Base-by-base conservation (phyloP, 2,797 vertebrate genomes). In the Sebastes goodei region DNA sequence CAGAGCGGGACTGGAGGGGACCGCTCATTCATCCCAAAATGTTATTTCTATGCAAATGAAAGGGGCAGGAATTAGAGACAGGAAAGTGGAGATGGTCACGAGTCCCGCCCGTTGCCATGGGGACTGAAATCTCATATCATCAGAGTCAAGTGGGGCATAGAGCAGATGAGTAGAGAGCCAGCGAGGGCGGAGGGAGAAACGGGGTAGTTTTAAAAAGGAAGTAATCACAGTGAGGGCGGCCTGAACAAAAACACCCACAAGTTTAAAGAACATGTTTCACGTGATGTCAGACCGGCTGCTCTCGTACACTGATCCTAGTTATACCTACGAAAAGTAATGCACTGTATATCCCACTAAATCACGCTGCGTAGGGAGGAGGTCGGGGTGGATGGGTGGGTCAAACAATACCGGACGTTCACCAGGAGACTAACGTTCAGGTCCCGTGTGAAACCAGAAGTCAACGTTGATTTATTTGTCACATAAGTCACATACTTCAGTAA, bases 11-110 rank as follows among this genome's bases (percentile, higher is more conserved):
- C 85, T 72, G 86, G 90, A 90, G 88, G 90, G 86, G 88, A 82
- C 85, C 85, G 17, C 82, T 89, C 89, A 89, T 88, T 95, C 89
- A 91, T 89, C 91, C 92, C 91, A 89, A 88, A 95, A 95, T 94
- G 92, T 95, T 95, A 95, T 96, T 95, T 96, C 94, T 95, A 95
- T 96, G 95, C 94, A 95, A 96, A 96, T 96, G 91, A 93, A 91
- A 88, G 86, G 89, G 86, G 83, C 85, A 82, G 85, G 92, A 95
- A 93, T 96, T 95, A 95, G 89, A 92, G 74, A 69, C 60, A 63
- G 75, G 81, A 81, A 91, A 89, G 83, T 80, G 78, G 78, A 89
- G 83, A 93, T 46, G 80, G 92, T 79, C 80, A 72, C 70, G 70
- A 93, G 92, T 90, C 83, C 78, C 68, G 55, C 62, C 53, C 64